These are phyloP conservation scores for Homarus gammarus DNA, from an alignment of 2,888 invertebrate genomes.

Conservation along the genomic window DNA sequence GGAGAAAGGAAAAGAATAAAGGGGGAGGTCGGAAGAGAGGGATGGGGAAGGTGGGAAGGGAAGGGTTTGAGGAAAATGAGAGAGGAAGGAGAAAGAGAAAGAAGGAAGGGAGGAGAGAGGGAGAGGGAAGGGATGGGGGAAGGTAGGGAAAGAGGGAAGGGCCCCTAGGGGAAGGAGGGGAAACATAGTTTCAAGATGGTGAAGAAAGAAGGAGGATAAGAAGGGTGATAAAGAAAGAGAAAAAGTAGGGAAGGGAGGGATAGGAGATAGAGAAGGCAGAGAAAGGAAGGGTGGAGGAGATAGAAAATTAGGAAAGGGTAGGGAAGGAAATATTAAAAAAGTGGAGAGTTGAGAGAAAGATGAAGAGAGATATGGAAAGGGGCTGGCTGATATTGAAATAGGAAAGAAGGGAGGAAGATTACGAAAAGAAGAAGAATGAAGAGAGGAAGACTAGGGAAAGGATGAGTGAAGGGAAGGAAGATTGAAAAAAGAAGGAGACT, in stretches of 20 bases:
- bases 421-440: not conserved
- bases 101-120: not conserved
- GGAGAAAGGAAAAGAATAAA: too few relatives aligned
- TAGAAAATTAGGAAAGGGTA: not conserved
- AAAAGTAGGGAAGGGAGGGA: not conserved
- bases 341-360: not conserved
- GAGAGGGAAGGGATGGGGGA: not conserved
- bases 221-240: not conserved
- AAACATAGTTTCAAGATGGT: not conserved
- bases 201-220: constrained; percentile 32
- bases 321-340: not conserved
- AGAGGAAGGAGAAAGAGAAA: not conserved
- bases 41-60: not conserved
- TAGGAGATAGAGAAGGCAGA: not conserved
- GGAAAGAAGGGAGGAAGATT: not conserved
- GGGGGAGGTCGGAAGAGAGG: not conserved
- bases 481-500: not conserved
- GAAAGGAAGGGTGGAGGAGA: not conserved
- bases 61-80: too few relatives aligned
- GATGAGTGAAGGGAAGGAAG: not conserved
- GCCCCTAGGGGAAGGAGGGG: not conserved
- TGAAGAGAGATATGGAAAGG: not conserved
- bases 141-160: not conserved
- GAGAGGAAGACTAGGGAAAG: constrained; percentile 21
- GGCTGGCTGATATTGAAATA: not conserved